A percentile compares a stretch with the other conserved stretches of the same genome.
Evolutionary conservation across 1,140 invertebrate genomes (phyloP).

Genomic region (Onthophagus taurus): DNA sequence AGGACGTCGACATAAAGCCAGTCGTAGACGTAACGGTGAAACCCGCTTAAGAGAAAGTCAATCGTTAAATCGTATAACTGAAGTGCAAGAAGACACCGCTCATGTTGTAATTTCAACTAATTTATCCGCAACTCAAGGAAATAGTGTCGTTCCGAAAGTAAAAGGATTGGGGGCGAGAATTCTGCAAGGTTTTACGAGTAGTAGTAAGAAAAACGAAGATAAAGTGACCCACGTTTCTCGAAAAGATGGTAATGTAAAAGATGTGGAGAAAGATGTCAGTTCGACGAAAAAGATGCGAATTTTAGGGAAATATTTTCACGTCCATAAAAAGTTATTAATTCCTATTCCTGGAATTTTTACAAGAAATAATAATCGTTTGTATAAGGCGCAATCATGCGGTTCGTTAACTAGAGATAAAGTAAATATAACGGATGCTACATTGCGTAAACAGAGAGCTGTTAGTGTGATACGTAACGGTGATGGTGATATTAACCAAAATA

Average conservation of each 20-base stretch:
- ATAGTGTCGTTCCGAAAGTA: conserved; percentile 33
- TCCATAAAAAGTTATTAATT: conserved; percentile 49
- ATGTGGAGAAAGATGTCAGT: conserved; percentile 30
- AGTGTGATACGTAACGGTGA: conserved; percentile 39
- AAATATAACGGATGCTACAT: conserved; percentile 1
- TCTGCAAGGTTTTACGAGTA: conserved; percentile 29
- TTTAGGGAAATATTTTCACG: conserved; percentile 55
- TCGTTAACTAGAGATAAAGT: conserved; percentile 44
- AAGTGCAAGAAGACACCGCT: conserved; percentile 52
- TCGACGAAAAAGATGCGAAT: conserved; percentile 47
- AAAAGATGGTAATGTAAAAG: conserved; percentile 28
- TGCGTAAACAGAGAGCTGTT: conserved; percentile 30
- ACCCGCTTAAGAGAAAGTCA: conserved; percentile 67
- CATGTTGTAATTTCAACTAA: conserved; percentile 27
- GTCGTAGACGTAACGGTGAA: conserved; percentile 50
- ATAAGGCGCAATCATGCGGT: conserved; percentile 51
- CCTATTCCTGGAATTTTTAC: conserved; percentile 45
- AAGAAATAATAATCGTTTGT: conserved; percentile 44
- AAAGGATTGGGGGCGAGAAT: conserved; percentile 41
- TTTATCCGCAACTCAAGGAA: conserved; percentile 23
- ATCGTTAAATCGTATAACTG: conserved; percentile 71
- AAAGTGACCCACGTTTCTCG: conserved; percentile 18
- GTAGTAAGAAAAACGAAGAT: conserved; percentile 14
- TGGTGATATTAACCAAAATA: conserved; percentile 45
- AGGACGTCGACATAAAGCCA: conserved; percentile 43